Base-by-base conservation (phyloP, 2,797 vertebrate genomes). In the Heteromormyrus szaboi region DNA sequence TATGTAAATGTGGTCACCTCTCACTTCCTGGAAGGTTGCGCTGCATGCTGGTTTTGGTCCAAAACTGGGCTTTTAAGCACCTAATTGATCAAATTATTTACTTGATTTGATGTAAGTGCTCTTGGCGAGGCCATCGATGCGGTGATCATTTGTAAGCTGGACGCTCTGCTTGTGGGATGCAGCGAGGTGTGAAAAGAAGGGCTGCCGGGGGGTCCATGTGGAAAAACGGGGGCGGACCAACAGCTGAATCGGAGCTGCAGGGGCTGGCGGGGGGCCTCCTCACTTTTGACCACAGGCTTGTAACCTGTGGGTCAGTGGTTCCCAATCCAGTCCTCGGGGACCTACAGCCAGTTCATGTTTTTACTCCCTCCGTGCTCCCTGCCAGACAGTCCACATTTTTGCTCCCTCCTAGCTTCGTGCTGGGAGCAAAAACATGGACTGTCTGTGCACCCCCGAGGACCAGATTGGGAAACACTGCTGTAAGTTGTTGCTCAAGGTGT, bases 21-120 rank as follows among this genome's bases (percentile, higher is more conserved):
- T 25, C 19, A 46, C 17, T 62, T 87, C 56, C 33, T 50, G 33
- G n/a, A 65, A 50, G n/a, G 87, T 50, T 46, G 56, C 22, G 46
- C 44, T 22, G 12, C 85, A 86, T 51, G 50, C 85, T 88, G 87
- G 65, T 88, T 88, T 76, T 22, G 48, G 62, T 88, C 56, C 85
- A 86, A 86, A 59, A 86, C 51, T 51, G 53, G 53, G 62, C 59
- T 72, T 72, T 50, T 11, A 88, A 72, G 87, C n/a, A 65, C 41
- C 44, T 87, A 87, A 87, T 25, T 87, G 86, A 87, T 87, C 37
- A 46, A 62, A 76, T 51, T 33, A 62, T 88, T 76, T 50, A 50
- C 62, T 51, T 48, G 62, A 50, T 88, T 72, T 25, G 87, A 88
- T 65, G 37, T 72, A 29, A 87, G 46, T 6, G 87, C 87, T 88